phyloP scores from a whole-genome alignment of 2,797 vertebrate species.

The Thripadectes ignobilis region DNA sequence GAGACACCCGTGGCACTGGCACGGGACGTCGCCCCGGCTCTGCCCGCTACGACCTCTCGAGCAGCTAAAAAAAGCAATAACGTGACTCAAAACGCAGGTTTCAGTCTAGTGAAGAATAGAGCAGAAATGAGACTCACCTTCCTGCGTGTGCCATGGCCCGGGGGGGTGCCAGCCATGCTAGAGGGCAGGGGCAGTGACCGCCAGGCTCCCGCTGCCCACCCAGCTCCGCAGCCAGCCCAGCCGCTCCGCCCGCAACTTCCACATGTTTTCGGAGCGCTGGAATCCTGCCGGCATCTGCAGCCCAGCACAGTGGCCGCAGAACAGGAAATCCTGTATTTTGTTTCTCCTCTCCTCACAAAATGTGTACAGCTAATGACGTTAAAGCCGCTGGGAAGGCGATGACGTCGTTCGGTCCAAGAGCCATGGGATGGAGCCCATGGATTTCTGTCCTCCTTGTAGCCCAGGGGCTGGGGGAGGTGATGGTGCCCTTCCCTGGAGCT shows the following conservation, averaged over 20 bases:
- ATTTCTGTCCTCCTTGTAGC: neutral
- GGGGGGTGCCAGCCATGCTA: neutral
- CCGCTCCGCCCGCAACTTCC: neutral
- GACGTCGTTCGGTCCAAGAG: neutral
- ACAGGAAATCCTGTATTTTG: constrained; percentile 61
- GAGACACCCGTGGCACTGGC: neutral
- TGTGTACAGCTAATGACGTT: neutral
- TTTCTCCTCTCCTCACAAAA: neutral
- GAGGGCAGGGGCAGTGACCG: neutral
- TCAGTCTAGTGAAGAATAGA: rapidly evolving
- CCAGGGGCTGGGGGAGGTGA: neutral
- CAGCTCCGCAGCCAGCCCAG: neutral
- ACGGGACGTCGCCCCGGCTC: neutral
- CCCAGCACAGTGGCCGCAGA: neutral
- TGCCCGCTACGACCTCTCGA: neutral
- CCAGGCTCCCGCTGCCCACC: neutral
- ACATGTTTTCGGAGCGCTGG: constrained; percentile 5
- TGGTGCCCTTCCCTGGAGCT: neutral
- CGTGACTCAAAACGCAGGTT: rapidly evolving
- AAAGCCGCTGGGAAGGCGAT: neutral
- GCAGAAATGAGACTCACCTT: constrained; percentile 16
- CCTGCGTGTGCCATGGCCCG: neutral
- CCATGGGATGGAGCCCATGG: rapidly evolving
- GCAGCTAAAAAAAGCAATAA: rapidly evolving
- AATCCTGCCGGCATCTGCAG: constrained; percentile 34